A percentile compares a stretch with the other conserved stretches of the same genome.
Evolutionary conservation across 2,113 vertebrate species (phyloP).

Genomic region (Gallinago media): DNA sequence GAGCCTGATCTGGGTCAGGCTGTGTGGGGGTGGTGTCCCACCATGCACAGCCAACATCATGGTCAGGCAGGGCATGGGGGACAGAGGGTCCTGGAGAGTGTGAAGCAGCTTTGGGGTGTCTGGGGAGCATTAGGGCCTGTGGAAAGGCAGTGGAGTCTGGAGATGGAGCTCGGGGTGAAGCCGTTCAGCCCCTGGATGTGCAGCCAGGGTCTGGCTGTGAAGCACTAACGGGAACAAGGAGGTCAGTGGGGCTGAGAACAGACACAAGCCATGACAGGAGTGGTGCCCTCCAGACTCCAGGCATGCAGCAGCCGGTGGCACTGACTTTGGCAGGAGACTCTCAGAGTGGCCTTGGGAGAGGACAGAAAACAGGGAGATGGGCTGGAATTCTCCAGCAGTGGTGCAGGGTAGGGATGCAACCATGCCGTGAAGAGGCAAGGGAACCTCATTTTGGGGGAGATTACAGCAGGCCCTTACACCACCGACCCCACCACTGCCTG

Average conservation of each 20-base stretch:
- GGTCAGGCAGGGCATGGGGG: neutral
- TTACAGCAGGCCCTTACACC: neutral
- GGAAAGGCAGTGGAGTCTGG: neutral
- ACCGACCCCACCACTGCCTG: accelerated
- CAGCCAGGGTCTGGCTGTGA: neutral
- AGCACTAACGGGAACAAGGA: neutral
- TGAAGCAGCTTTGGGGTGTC: neutral
- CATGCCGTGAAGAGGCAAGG: accelerated
- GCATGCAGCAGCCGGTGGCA: neutral
- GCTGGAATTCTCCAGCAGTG: neutral
- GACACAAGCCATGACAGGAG: neutral
- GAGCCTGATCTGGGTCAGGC: accelerated
- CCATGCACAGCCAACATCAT: neutral
- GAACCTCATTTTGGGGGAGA: accelerated
- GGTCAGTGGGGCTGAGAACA: neutral
- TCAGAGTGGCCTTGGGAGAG: neutral
- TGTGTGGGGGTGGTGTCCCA: neutral
- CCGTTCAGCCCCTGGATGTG: neutral
- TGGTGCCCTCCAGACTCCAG: neutral
- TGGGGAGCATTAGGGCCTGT: neutral
- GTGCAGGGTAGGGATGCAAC: accelerated
- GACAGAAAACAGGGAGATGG: neutral
- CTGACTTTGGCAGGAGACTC: neutral
- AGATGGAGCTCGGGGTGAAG: neutral
- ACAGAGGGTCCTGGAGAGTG: neutral